These are phyloP conservation scores for Eclectus roratus DNA, from an alignment of 2,113 vertebrate species.

Conservation along the genomic window DNA sequence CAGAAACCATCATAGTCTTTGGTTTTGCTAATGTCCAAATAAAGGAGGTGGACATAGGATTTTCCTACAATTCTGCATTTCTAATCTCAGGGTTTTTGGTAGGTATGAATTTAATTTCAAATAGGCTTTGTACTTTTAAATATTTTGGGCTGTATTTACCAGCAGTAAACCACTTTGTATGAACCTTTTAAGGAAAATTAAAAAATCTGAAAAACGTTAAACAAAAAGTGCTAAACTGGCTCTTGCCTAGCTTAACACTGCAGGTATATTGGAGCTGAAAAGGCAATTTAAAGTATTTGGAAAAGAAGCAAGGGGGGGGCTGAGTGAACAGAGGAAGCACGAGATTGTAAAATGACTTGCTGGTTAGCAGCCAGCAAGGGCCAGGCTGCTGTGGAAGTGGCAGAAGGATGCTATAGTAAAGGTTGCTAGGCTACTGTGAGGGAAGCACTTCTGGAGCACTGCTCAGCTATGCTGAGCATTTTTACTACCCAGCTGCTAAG, in stretches of 20 bases:
- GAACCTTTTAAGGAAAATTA: background rate
- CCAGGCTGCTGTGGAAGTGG: slow-evolving; percentile 75
- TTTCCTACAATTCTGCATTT: background rate
- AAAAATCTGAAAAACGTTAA: background rate
- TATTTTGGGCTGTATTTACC: background rate
- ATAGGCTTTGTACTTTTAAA: background rate
- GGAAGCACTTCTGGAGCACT: slow-evolving; percentile 76
- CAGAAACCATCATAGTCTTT: background rate
- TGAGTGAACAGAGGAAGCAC: background rate
- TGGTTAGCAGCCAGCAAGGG: slow-evolving; percentile 60
- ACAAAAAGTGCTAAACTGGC: background rate
- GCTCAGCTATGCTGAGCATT: slow-evolving; percentile 80
- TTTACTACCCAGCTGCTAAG: slow-evolving; percentile 73
- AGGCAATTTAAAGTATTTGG: background rate
- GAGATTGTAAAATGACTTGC: background rate
- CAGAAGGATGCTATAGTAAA: slow-evolving; percentile 79
- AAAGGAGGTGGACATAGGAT: background rate
- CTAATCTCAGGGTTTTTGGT: background rate
- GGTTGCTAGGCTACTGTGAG: slow-evolving; percentile 81
- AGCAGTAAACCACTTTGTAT: background rate
- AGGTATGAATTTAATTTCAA: background rate
- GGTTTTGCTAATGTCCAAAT: background rate
- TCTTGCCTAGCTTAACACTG: background rate
- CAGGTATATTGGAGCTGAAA: background rate
- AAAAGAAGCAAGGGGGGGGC: background rate